Base-by-base conservation (phyloP, 53 echinoderm and acorn worm genomes). In the Paracentrotus lividus region DNA sequence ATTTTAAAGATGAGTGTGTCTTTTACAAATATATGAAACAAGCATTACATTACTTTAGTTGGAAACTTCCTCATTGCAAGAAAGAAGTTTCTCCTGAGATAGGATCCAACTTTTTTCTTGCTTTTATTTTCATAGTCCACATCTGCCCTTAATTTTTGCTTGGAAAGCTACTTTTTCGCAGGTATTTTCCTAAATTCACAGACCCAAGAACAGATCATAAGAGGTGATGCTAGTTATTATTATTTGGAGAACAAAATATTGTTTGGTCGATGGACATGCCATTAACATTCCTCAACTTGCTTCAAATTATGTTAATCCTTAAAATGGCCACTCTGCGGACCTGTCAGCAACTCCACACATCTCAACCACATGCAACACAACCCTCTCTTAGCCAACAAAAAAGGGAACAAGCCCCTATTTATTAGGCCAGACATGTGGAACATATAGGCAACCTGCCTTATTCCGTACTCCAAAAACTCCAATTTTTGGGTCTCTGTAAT, bases 311-410 rank as follows among this genome's bases (percentile, higher is more conserved):
- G 72, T 72, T 72, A 72, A 72, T 40, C 72, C 72, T 72, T 40
- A 72, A 72, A 72, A 36, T 72, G 40, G 72, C 72, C 72, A 36
- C 40, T 72, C 72, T 36, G 36, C 18, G 0, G 21, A 72, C 72
- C 40, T 72, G 72, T 72, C 72, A 38, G 16, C 72, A 72, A 72
- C 36, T 72, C 72, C 40, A 40, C 72, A 72, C 72, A 72, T 72
- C 20, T 72, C 72, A 72, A 72, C 72, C 72, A 72, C 72, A 72
- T 72, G 72, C 40, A 72, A 72, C 72, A 72, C 72, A 72, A 72
- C 72, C 18, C 72, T 72, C 10, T 72, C 72, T 40, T 32, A 4
- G 5, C 38, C 21, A 72, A 40, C 69, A 69, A 69, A 38, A 57
- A 66, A 40, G 72, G 33, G 32, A 72, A 72, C 40, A 72, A 38